Base-by-base conservation (phyloP, 1,140 invertebrate species). In the Sarcophaga bullata region DNA sequence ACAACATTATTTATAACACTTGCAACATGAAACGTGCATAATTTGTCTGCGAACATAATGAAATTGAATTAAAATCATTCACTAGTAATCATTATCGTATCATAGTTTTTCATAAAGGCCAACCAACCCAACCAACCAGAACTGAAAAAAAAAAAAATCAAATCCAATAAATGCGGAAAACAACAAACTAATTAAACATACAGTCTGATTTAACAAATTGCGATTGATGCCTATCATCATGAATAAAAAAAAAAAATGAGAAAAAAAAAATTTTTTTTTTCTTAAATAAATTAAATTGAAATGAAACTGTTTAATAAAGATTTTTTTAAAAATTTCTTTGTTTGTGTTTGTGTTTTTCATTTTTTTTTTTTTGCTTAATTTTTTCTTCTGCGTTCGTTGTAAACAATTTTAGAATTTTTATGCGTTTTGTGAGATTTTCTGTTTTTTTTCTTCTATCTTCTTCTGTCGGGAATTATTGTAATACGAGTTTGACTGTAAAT, bases 1-100 rank as follows among this genome's bases (percentile, higher is more conserved):
- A 37, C 25, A 37, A 37, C 25, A 37, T 37, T 37, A 4, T 37
- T 37, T 37, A 37, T 37, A 37, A 37, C 25, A 37, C 25, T 37
- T 68, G n/a, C n/a, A 68, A 68, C 54, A n/a, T 68, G 9, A 68
- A 68, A 68, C 62, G 62, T 68, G 62, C 62, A 68, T 68, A 19
- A 68, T 68, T 68, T 68, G 17, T 68, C 15, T 58, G 54, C 54
- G 54, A 58, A 58, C 15, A 58, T 37, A 37, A 37, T 37, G 25
- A 58, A 58, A 58, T 58, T 58, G n/a, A 58, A 58, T 58, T 58
- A 58, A 58, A 58, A 58, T 58, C 54, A 58, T 58, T 58, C n/a
- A n/a, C n/a, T 37, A 37, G 25, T 37, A 37, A 37, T 58, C n/a
- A 5, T n/a, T 58, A n/a, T 58, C 54, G n/a, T 58, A 3, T n/a